Conservation (phyloP, 2,888 invertebrate genomes). For the Mythimna ferrago region DNA sequence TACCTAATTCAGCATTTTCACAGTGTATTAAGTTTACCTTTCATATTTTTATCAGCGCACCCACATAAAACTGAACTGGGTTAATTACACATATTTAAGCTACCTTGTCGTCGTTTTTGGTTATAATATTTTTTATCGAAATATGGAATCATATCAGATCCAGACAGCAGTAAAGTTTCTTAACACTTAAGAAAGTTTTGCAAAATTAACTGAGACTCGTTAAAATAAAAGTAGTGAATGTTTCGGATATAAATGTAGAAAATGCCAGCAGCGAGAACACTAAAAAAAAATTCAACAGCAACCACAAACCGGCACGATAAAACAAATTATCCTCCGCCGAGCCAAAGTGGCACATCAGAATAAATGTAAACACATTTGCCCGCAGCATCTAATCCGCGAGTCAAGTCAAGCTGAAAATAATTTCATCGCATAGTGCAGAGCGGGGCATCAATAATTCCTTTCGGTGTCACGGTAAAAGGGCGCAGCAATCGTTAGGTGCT, state of each 20-base stretch:
- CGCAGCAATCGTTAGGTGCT: slow-evolving; percentile 81
- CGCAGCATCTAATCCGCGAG: slow-evolving; percentile 62
- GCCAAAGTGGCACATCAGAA: slow-evolving; percentile 61
- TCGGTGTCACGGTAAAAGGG: slow-evolving; percentile 74
- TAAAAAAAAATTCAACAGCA: background rate
- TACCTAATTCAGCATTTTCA: slow-evolving; percentile 83
- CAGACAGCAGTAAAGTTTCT: background rate
- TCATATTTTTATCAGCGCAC: slow-evolving; percentile 69
- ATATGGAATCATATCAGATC: background rate
- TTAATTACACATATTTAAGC: slow-evolving; percentile 54
- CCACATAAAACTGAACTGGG: slow-evolving; percentile 55
- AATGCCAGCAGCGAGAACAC: background rate
- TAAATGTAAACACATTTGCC: slow-evolving; percentile 66
- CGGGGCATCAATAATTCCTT: slow-evolving; percentile 75
- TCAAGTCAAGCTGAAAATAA: slow-evolving; percentile 68
- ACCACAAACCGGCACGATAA: slow-evolving; percentile 29
- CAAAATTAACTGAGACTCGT: background rate
- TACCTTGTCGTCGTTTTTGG: slow-evolving; percentile 21
- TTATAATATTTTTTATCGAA: slow-evolving; percentile 24
- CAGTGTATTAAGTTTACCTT: slow-evolving; percentile 80
- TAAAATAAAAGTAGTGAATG: background rate
- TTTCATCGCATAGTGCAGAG: slow-evolving; percentile 70
- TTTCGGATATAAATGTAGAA: slow-evolving; percentile 1
- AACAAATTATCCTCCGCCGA: slow-evolving; percentile 55
- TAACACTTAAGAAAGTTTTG: slow-evolving; percentile 1